Percentiles rank a stretch among this genome's conserved stretches.
Conservation (phyloP, 1,140 invertebrate genomes). For the Lordiphosa mommai region DNA sequence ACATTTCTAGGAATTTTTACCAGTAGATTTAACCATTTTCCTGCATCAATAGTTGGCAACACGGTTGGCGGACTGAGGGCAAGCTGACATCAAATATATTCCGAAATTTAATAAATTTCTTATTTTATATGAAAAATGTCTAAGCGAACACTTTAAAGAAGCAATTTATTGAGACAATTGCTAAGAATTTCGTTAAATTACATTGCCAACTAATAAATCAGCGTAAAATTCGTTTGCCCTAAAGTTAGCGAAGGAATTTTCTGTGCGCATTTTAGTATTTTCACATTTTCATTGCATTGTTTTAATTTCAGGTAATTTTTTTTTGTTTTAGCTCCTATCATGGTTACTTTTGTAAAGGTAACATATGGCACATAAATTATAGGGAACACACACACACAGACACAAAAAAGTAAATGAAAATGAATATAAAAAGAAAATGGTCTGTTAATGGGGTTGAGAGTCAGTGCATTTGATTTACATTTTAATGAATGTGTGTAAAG, state of each 20-base stretch:
- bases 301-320: constrained; percentile 32
- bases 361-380: constrained; percentile 73
- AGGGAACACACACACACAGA: constrained; percentile 19
- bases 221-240: constrained; percentile 55
- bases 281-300: constrained; percentile 49
- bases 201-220: constrained; percentile 58
- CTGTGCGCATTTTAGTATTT: constrained; percentile 17
- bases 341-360: constrained; percentile 55
- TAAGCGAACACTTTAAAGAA: no score
- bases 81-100: no score
- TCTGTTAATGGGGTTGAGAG: constrained; percentile 19
- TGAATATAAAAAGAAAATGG: constrained; percentile 13
- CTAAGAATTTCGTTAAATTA: constrained; percentile 5
- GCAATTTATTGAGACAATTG: no score
- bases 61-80: no score
- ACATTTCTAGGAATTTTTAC: no score
- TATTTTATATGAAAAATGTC: no score
- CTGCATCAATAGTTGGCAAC: no score
- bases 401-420: constrained; percentile 45
- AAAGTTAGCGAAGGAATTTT: constrained; percentile 46
- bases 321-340: constrained; percentile 27
- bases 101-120: no score
- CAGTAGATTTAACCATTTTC: no score
- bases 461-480: constrained; percentile 15
- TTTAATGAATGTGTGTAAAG: constrained; percentile 48